Evolutionary conservation across 1,140 invertebrate genomes (phyloP).

Genomic region (Macrocentrus cingulum): DNA sequence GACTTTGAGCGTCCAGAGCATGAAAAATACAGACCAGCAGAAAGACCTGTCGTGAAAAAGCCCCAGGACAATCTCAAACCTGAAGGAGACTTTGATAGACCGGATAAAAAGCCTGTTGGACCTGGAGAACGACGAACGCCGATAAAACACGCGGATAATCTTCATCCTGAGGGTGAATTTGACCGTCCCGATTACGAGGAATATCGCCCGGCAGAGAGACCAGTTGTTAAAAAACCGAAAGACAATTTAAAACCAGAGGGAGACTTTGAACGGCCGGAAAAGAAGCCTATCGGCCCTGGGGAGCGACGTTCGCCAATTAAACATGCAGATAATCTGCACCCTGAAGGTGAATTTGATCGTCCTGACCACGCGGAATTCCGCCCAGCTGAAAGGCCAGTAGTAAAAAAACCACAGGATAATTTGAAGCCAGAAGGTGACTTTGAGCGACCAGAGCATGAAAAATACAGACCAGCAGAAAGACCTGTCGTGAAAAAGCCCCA

Average conservation of each 20-base stretch:
- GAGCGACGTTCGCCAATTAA: slow-evolving; percentile 55
- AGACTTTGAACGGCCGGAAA: too few species aligned
- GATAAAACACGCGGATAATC: slow-evolving; percentile 64
- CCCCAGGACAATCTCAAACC: slow-evolving; percentile 55
- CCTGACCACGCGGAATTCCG: too few species aligned
- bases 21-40: slow-evolving; percentile 51
- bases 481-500: slow-evolving; percentile 60
- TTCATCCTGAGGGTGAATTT: slow-evolving; percentile 62
- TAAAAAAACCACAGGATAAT: too few species aligned
- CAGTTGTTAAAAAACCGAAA: too few species aligned
- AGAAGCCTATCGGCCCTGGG: slow-evolving; percentile 59
- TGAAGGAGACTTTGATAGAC: slow-evolving; percentile 54
- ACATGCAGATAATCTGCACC: slow-evolving; percentile 59
- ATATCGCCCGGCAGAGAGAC: slow-evolving; percentile 58
- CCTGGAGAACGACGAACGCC: slow-evolving; percentile 62
- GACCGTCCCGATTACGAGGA: slow-evolving; percentile 48
- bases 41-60: slow-evolving; percentile 64
- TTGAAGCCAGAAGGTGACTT: too few species aligned
- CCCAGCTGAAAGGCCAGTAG: too few species aligned
- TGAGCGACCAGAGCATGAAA: too few species aligned
- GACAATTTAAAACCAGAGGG: slow-evolving; percentile 66
- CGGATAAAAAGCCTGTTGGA: slow-evolving; percentile 58
- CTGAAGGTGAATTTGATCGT: slow-evolving; percentile 63
- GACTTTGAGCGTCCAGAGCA: slow-evolving; percentile 39
- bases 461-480: slow-evolving; percentile 59